Evolutionary conservation across 2,888 invertebrate genomes (phyloP).

Genomic region (Electrophaes corylata): DNA sequence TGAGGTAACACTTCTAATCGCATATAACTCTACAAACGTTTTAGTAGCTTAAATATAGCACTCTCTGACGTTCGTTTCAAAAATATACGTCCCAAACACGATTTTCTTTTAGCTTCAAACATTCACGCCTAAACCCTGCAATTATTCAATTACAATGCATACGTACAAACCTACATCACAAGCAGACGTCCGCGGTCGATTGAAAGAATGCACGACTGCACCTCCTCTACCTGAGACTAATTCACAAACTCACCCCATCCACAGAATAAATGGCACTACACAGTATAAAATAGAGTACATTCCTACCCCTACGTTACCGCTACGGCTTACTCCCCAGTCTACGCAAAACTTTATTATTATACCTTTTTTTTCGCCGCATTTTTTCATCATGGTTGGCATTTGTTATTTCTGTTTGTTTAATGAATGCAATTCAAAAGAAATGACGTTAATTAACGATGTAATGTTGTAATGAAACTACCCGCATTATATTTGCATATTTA

Average conservation of each 20-base stretch:
- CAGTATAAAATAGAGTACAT: constrained; percentile 18
- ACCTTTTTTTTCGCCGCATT: constrained; percentile 8
- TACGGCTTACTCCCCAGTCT: constrained; percentile 19
- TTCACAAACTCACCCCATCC: constrained; percentile 38
- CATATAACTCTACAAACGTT: constrained; percentile 8
- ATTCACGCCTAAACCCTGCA: constrained; percentile 20
- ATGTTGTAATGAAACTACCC: constrained; percentile 19
- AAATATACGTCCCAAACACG: neutral
- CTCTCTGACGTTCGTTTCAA: constrained; percentile 1
- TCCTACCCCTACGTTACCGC: constrained; percentile 16
- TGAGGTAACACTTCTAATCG: constrained; percentile 17
- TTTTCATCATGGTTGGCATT: neutral
- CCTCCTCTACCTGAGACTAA: constrained; percentile 35
- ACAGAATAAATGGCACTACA: constrained; percentile 21
- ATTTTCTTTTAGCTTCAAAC: neutral
- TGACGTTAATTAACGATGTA: constrained; percentile 7
- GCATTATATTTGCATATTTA: constrained; percentile 20
- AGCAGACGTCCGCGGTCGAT: constrained; percentile 17
- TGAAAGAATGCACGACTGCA: constrained; percentile 27
- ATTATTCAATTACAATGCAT: constrained; percentile 24
- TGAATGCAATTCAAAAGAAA: constrained; percentile 1
- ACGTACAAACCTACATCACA: neutral
- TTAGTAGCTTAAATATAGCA: neutral
- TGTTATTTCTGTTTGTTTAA: constrained; percentile 5
- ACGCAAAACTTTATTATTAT: constrained; percentile 10